Conservation (phyloP, 2,113 vertebrate genomes). For the Procapra przewalskii region DNA sequence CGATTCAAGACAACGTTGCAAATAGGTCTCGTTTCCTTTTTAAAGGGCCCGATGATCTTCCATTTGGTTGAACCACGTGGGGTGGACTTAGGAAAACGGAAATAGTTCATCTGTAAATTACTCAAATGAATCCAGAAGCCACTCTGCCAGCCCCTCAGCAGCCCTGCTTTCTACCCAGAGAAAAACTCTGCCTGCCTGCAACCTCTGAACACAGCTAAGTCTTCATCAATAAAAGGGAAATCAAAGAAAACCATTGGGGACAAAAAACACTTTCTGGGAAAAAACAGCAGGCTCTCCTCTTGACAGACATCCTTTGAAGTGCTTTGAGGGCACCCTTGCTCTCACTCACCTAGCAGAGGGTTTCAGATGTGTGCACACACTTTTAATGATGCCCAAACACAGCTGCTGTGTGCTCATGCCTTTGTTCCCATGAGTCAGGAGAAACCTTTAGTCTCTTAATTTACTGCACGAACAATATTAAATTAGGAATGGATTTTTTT, state of each 20-base stretch:
- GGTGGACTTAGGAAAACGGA: constrained; percentile 11
- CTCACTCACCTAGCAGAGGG: neutral
- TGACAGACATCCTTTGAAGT: neutral
- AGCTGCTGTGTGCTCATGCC: neutral
- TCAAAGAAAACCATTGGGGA: constrained; percentile 45
- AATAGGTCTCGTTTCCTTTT: constrained; percentile 25
- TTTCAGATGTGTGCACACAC: neutral
- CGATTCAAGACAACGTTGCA: neutral
- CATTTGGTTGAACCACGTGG: neutral
- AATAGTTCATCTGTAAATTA: constrained; percentile 43
- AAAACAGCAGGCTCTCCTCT: neutral
- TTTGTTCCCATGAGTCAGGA: neutral
- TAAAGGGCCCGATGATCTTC: neutral
- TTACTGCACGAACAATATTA: neutral
- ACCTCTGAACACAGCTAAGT: constrained; percentile 5
- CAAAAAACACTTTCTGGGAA: constrained; percentile 36
- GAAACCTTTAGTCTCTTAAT: neutral
- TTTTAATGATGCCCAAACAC: neutral
- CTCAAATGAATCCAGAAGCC: constrained; percentile 22
- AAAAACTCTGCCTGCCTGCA: neutral
- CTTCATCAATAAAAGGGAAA: constrained; percentile 54
- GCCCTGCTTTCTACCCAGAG: neutral
- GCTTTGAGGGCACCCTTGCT: neutral
- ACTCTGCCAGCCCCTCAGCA: neutral
- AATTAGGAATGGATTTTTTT: neutral